phyloP scores from a whole-genome alignment of 1,140 invertebrate species.

The Penaeus vannamei region DNA sequence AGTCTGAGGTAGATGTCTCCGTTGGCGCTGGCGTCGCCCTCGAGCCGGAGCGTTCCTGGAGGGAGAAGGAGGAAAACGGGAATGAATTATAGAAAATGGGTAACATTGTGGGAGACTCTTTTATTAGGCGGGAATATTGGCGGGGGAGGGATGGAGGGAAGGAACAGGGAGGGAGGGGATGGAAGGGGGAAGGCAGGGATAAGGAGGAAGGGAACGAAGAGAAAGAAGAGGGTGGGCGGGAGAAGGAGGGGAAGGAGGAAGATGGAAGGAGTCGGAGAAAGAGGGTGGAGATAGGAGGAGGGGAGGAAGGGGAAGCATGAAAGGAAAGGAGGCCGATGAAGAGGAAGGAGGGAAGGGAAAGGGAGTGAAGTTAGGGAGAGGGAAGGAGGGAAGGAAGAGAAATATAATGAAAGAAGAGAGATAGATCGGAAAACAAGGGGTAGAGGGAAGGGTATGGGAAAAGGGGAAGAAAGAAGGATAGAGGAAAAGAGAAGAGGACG shows the following conservation, averaged over 20 bases:
- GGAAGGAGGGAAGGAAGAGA: neutral
- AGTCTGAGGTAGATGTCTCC: conserved; percentile 86
- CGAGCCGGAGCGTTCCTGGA: conserved; percentile 80
- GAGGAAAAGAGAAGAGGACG: neutral
- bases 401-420: neutral
- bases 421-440: neutral
- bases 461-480: neutral
- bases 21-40: conserved; percentile 80
- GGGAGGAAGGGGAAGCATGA: neutral
- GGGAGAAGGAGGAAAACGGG: conserved; percentile 36
- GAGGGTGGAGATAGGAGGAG: too few relatives aligned
- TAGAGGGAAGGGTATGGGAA: neutral
- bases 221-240: too few relatives aligned
- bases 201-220: too few relatives aligned
- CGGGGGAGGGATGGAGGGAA: neutral
- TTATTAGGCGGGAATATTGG: neutral
- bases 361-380: too few relatives aligned
- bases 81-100: neutral
- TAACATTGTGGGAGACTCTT: neutral
- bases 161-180: neutral
- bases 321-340: neutral
- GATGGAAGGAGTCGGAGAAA: conserved; percentile 23
- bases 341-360: neutral
- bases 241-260: conserved; percentile 24
- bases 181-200: neutral